phyloP scores from a whole-genome alignment of 2,797 vertebrate genomes.

The Bradypodion pumilum region DNA sequence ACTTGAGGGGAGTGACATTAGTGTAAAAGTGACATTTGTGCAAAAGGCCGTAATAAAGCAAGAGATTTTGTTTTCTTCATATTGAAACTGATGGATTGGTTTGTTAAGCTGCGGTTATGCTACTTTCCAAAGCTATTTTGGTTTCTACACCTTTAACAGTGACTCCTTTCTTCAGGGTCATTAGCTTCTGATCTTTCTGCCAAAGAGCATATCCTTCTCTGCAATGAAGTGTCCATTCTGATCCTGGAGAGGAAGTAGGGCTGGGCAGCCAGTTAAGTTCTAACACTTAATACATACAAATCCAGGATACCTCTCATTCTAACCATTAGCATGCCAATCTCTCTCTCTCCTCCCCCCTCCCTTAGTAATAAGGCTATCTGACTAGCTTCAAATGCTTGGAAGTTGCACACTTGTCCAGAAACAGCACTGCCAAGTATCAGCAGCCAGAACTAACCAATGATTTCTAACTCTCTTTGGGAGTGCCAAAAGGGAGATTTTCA shows the following conservation, averaged over 20 bases:
- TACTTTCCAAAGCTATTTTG: slow-evolving; percentile 15
- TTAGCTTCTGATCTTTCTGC: slow-evolving; percentile 14
- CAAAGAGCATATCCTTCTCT: slow-evolving; percentile 17
- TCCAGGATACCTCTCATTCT: background rate
- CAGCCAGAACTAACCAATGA: background rate
- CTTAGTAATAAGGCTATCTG: background rate
- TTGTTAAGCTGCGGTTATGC: background rate
- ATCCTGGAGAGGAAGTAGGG: background rate
- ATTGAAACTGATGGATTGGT: background rate
- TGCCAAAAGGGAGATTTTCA: slow-evolving; percentile 21
- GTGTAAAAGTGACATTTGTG: background rate
- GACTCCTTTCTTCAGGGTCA: slow-evolving; percentile 4
- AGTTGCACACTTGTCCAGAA: background rate
- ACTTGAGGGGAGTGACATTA: background rate
- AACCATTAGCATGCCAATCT: background rate
- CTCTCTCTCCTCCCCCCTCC: too few species aligned
- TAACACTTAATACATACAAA: background rate
- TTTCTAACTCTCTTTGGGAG: background rate
- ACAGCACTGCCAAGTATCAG: background rate
- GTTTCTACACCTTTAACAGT: slow-evolving; percentile 22
- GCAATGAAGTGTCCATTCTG: background rate
- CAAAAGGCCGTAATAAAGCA: background rate
- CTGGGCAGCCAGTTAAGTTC: background rate
- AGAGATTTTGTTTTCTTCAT: background rate
- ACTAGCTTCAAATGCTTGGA: background rate